Conservation (phyloP, 2,888 invertebrate species). For the Cerastoderma edule region DNA sequence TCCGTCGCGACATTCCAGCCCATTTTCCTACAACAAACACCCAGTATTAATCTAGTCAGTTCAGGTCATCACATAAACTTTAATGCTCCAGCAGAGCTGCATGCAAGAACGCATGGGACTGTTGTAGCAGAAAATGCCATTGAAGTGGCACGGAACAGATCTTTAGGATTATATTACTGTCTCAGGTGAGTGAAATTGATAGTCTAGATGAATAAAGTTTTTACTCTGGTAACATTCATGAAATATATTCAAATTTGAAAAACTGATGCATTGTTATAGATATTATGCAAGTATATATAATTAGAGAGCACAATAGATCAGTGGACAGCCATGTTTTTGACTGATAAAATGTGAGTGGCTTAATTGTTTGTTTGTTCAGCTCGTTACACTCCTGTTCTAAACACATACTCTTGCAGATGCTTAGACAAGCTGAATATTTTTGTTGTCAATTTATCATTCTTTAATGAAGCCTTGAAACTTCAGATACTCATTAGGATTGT, state of each 20-base stretch:
- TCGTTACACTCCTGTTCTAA: too few species aligned
- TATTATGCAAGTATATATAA: not conserved
- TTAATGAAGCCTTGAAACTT: too few species aligned
- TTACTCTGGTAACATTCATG: not conserved
- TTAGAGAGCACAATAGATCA: not conserved
- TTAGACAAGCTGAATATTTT: too few species aligned
- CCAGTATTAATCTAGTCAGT: conserved; percentile 39
- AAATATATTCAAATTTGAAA: not conserved
- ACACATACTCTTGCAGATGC: too few species aligned
- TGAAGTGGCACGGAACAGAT: conserved; percentile 52
- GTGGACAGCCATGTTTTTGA: not conserved
- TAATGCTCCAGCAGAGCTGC: conserved; percentile 38
- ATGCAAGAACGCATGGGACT: conserved; percentile 35
- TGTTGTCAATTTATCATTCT: too few species aligned
- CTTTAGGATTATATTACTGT: conserved; percentile 78
- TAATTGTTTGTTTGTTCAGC: too few species aligned
- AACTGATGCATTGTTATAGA: too few species aligned
- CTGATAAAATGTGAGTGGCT: not conserved
- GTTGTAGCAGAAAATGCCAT: conserved; percentile 51
- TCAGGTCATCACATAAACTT: conserved; percentile 40
- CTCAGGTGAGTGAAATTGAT: conserved; percentile 77
- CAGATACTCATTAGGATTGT: too few species aligned
- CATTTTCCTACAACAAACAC: conserved; percentile 56
- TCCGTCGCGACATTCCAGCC: conserved; percentile 87
- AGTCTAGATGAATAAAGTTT: not conserved